Conservation (phyloP, 2,113 vertebrate species). For the human (Homo sapiens) region DNA sequence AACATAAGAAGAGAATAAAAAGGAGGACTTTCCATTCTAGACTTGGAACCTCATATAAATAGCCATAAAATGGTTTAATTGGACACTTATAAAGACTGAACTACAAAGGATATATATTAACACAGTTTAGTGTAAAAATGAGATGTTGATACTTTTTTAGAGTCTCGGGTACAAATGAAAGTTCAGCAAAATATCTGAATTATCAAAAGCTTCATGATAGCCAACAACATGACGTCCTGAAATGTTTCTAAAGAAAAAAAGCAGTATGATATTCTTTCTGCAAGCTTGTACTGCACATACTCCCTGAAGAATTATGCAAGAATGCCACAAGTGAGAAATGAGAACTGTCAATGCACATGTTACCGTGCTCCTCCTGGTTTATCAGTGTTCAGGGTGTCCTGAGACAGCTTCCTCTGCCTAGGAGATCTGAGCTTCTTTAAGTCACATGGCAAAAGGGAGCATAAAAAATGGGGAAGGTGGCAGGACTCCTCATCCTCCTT, state of each 20-base stretch:
- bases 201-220: not conserved
- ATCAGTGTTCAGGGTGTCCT: not conserved
- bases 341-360: not conserved
- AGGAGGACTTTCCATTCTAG: not conserved
- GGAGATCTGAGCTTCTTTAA: not conserved
- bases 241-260: not conserved
- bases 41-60: not conserved
- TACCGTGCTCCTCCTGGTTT: not conserved
- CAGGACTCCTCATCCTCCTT: not conserved
- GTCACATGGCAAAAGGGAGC: not conserved
- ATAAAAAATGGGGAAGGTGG: not conserved
- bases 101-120: not conserved
- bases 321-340: not conserved
- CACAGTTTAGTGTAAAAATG: not conserved
- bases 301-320: not conserved
- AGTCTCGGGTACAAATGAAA: not conserved
- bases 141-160: constrained; percentile 5
- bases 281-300: not conserved
- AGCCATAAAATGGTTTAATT: not conserved
- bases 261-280: not conserved
- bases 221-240: not conserved
- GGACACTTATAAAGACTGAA: not conserved
- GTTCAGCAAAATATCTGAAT: constrained; percentile 30
- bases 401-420: not conserved
- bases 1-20: not conserved